Base-by-base conservation (phyloP, 2,113 vertebrate genomes). In the Geococcyx californianus region DNA sequence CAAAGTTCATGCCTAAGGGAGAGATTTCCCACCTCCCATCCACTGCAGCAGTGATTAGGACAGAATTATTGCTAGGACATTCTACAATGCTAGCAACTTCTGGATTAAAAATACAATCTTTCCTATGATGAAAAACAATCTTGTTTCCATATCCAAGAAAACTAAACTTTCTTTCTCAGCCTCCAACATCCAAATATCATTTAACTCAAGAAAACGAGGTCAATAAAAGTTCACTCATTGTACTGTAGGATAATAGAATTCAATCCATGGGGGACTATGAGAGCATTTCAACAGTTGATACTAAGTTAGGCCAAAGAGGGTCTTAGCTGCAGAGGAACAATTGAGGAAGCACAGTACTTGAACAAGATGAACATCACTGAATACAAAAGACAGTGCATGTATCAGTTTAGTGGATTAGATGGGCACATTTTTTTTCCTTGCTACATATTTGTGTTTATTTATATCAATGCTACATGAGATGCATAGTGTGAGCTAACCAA, bases 1-100 rank as follows among this genome's bases (percentile, higher is more conserved):
- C 87, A 89, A 95, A 95, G 81, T 91, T 93, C 90, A 84, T 44
- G 87, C 54, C 90, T 89, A 20, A 34, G 76, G 49, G 68, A 97
- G 82, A 36, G 72, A 56, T 93, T 78, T 95, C 76, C 58, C 44
- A 45, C n/a, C n/a, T 90, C 87, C 44, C 20, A 84, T 47, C 62
- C 34, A 21, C 52, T 68, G 49, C 58, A 79, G 40, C 68, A 88
- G 11, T 55, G 54, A 66, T 49, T 81, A 94, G 67, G 33, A 73
- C 31, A 90, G 72, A 74, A 78, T 38, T 70, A 62, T 33, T 63
- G 25, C 40, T 78, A 74, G 23, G 49, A 24, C 44, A 16, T 84
- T 78, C 52, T 77, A n/a, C 16, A 44, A n/a, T 70, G 26, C 54
- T 76, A 56, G 62, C 49, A 79, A 36, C 44, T 64, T 73, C 67